Conservation (phyloP, 2,888 invertebrate genomes). For the Steinernema carpocapsae region DNA sequence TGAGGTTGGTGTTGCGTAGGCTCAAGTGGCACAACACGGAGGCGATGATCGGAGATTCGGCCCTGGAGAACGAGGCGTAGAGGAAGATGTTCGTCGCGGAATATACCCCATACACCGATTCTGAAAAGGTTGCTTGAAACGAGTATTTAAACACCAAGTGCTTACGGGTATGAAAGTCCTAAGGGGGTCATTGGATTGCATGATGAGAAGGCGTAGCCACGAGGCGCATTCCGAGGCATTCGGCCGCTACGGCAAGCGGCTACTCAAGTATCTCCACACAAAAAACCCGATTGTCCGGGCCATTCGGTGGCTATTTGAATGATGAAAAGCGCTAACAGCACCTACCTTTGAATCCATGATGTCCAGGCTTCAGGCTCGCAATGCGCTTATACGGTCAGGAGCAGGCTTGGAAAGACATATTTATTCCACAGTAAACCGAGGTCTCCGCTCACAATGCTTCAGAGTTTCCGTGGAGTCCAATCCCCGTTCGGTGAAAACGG, state of each 20-base stretch:
- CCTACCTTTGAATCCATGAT: too few relatives aligned
- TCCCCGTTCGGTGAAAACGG: slow-evolving; percentile 88
- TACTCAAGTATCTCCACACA: too few relatives aligned
- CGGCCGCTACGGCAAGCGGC: too few relatives aligned
- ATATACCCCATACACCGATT: slow-evolving; percentile 36
- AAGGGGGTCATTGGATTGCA: slow-evolving; percentile 47
- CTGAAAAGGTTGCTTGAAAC: slow-evolving; percentile 9
- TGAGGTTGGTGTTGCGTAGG: slow-evolving; percentile 84
- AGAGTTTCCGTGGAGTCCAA: slow-evolving; percentile 86
- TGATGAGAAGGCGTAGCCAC: slow-evolving; percentile 52
- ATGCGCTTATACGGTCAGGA: too few relatives aligned
- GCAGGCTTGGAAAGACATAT: too few relatives aligned
- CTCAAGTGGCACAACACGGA: slow-evolving; percentile 97
- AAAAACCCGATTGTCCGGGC: too few relatives aligned
- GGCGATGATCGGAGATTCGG: slow-evolving; percentile 92
- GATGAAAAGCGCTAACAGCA: too few relatives aligned
- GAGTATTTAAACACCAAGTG: slow-evolving; percentile 64
- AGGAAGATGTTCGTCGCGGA: slow-evolving; percentile 70
- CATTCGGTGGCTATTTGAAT: too few relatives aligned
- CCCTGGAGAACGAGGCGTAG: slow-evolving; percentile 94
- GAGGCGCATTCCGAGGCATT: slow-evolving; percentile 59
- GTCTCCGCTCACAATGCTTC: slow-evolving; percentile 87
- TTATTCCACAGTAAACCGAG: too few relatives aligned
- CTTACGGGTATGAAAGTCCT: slow-evolving; percentile 83
- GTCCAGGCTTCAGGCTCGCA: too few relatives aligned